phyloP scores from a whole-genome alignment of 2,797 vertebrate species.

The Neomorphus geoffroyi region DNA sequence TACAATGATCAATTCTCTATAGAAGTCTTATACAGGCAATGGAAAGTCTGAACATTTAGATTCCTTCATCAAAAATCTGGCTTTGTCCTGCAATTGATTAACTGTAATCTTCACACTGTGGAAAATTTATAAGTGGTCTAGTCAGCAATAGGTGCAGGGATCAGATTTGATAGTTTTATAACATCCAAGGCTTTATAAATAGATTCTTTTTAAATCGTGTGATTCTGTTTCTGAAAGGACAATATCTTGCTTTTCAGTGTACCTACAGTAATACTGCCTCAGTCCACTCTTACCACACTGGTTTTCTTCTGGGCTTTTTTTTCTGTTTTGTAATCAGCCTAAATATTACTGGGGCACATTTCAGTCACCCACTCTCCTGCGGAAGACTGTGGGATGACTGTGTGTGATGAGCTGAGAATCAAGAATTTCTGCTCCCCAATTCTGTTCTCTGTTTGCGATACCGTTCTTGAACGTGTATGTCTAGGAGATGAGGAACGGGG shows the following conservation, averaged over 20 bases:
- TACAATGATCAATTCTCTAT: neutral
- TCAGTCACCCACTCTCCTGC: neutral
- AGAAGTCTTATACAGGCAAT: neutral
- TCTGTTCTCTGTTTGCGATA: neutral
- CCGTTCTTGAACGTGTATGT: rapidly evolving
- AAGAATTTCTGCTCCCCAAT: neutral
- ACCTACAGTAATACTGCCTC: neutral
- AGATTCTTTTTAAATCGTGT: neutral
- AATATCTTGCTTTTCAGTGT: neutral
- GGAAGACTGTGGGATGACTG: neutral
- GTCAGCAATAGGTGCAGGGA: neutral
- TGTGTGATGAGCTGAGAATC: neutral
- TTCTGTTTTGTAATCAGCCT: neutral
- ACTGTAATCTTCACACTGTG: neutral
- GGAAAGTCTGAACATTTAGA: neutral
- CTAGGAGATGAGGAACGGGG: neutral
- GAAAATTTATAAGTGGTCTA: neutral
- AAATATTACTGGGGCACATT: neutral
- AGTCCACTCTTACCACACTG: neutral
- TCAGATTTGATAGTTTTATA: neutral
- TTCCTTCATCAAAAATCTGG: neutral
- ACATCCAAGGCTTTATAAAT: neutral
- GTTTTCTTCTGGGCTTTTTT: neutral
- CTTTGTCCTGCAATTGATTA: neutral
- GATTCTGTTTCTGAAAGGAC: neutral